Conservation (phyloP, 2,113 vertebrate genomes). For the Misgurnus anguillicaudatus region DNA sequence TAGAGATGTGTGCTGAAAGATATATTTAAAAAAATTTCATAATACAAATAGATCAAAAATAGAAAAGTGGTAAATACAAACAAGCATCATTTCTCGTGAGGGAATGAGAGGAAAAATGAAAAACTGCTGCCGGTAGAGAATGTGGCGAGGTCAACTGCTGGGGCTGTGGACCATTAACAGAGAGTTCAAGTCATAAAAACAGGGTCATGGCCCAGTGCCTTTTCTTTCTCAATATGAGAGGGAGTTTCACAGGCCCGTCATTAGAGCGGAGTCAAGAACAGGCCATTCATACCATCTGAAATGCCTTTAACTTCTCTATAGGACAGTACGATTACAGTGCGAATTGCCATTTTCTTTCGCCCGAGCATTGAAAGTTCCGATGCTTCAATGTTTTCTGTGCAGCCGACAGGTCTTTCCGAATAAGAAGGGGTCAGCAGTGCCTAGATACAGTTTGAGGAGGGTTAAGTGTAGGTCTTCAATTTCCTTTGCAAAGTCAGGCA, state of each 20-base stretch:
- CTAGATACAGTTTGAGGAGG: neutral
- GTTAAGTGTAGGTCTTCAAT: slow-evolving; percentile 6
- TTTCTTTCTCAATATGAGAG: slow-evolving; percentile 51
- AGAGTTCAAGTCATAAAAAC: slow-evolving; percentile 58
- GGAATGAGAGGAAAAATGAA: slow-evolving; percentile 10
- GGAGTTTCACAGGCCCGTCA: slow-evolving; percentile 49
- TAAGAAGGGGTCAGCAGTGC: slow-evolving; percentile 31
- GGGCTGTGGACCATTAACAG: slow-evolving; percentile 49
- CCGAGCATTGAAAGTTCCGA: slow-evolving; percentile 9
- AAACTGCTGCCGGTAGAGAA: slow-evolving; percentile 33
- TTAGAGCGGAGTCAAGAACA: slow-evolving; percentile 55
- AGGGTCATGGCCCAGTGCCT: slow-evolving; percentile 54
- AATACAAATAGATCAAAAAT: neutral
- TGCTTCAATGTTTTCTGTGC: slow-evolving; percentile 25
- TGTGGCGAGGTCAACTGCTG: slow-evolving; percentile 45
- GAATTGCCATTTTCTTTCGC: slow-evolving; percentile 18
- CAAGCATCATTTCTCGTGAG: slow-evolving; percentile 7
- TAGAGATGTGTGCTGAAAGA: neutral
- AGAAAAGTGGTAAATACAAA: slow-evolving; percentile 7
- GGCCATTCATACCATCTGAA: slow-evolving; percentile 54
- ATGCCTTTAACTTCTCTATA: slow-evolving; percentile 44
- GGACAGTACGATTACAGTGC: slow-evolving; percentile 52
- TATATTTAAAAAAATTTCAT: too few relatives aligned
- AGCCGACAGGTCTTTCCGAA: neutral
- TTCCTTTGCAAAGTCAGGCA: too few relatives aligned